Evolutionary conservation across 1,140 invertebrate species (phyloP).

Genomic region (Radopholus similis): DNA sequence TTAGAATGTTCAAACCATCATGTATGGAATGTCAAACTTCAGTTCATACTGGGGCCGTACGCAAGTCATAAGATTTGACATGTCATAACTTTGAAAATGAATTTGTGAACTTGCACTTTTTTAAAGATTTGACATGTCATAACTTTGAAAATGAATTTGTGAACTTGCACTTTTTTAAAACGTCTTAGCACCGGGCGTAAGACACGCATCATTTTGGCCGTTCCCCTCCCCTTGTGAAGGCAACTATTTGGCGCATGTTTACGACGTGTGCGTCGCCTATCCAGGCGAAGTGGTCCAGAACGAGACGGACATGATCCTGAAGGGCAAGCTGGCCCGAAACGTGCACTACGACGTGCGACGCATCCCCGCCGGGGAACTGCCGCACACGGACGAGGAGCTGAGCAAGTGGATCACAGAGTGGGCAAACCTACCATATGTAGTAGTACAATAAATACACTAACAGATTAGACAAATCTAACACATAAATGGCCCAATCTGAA

Average conservation of each 20-base stretch:
- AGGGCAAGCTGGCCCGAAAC: slow-evolving; percentile 39
- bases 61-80: too few relatives aligned
- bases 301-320: slow-evolving; percentile 52
- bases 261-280: slow-evolving; percentile 76
- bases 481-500: too few relatives aligned
- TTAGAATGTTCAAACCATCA: slow-evolving; percentile 1
- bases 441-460: too few relatives aligned
- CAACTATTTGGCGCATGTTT: slow-evolving; percentile 71
- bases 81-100: too few relatives aligned
- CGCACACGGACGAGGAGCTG: slow-evolving; percentile 39
- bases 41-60: too few relatives aligned
- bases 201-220: too few relatives aligned
- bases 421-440: too few relatives aligned
- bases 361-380: slow-evolving; percentile 42
- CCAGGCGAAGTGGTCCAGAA: slow-evolving; percentile 65
- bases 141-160: background rate
- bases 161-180: slow-evolving; percentile 22
- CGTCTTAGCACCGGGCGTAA: too few relatives aligned
- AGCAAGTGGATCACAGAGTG: slow-evolving; percentile 51
- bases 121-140: too few relatives aligned
- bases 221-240: too few relatives aligned
- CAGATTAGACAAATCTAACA: too few relatives aligned
- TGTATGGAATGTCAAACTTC: too few relatives aligned
- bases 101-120: background rate
- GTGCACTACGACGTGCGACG: slow-evolving; percentile 55